A percentile compares a stretch with the other conserved stretches of the same genome.
phyloP scores from a whole-genome alignment of 1,140 invertebrate species.

The Neotoxoptera formosana region DNA sequence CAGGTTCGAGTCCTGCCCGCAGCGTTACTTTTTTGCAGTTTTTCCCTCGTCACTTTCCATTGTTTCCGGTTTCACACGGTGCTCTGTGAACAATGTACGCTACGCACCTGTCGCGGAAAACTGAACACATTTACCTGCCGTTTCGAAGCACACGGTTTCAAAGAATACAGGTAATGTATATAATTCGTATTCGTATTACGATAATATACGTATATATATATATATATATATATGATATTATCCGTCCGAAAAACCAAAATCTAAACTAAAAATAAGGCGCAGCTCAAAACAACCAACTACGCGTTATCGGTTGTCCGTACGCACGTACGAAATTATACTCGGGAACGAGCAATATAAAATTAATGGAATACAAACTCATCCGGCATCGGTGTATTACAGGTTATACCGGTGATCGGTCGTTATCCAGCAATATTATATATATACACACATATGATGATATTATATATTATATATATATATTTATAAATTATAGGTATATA shows the following conservation, averaged over 20 bases:
- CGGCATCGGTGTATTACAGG: neutral
- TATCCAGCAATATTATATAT: neutral
- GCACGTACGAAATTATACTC: neutral
- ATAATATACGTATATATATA: too few relatives aligned
- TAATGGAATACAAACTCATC: neutral
- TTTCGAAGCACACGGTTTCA: neutral
- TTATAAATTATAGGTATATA: neutral
- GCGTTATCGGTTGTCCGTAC: neutral
- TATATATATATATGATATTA: too few relatives aligned
- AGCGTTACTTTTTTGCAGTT: conserved; percentile 63
- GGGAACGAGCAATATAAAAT: conserved; percentile 7
- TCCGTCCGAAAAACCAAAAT: neutral
- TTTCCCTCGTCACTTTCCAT: neutral
- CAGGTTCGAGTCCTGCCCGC: conserved; percentile 74
- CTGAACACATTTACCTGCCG: neutral
- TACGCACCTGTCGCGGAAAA: neutral
- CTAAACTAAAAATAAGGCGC: neutral
- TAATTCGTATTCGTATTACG: too few relatives aligned
- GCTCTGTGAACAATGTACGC: neutral
- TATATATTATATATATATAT: neutral
- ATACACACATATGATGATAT: neutral
- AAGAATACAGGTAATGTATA: too few relatives aligned
- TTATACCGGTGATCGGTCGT: conserved; percentile 8
- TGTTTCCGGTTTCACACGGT: too few relatives aligned
- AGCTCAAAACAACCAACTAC: too few relatives aligned